These are phyloP conservation scores for Notarius lentiginosus DNA, from an alignment of 2,113 vertebrate species.

Conservation along the genomic window DNA sequence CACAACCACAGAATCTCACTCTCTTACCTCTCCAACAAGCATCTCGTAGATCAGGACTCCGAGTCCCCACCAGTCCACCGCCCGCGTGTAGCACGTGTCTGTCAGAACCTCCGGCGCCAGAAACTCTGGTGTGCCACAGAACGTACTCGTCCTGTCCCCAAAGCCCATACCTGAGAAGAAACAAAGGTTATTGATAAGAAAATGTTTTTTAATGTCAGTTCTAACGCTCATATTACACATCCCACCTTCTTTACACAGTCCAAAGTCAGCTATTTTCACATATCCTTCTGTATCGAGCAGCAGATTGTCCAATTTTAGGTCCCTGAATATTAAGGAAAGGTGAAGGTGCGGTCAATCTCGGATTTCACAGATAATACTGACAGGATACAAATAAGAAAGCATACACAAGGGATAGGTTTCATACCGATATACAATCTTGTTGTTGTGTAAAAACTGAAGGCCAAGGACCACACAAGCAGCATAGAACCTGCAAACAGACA, in stretches of 20 bases:
- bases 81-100: conserved; percentile 92
- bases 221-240: not conserved
- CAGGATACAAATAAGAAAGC: not conserved
- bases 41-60: conserved; percentile 98
- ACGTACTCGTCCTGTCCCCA: conserved; percentile 94
- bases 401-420: conserved; percentile 35
- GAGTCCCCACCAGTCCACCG: conserved; percentile 98
- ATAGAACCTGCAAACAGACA: conserved; percentile 77
- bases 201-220: not conserved
- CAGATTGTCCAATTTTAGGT: conserved; percentile 97
- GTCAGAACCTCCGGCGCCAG: conserved; percentile 96
- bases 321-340: conserved; percentile 69
- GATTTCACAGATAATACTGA: not conserved
- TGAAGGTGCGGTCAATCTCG: not conserved
- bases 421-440: conserved; percentile 98
- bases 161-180: conserved; percentile 89
- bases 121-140: conserved; percentile 98
- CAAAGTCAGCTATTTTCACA: conserved; percentile 99
- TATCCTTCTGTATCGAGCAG: conserved; percentile 94
- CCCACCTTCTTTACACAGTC: conserved; percentile 97
- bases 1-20: not conserved
- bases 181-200: not conserved
- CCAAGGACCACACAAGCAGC: conserved; percentile 96
- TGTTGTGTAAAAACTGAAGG: conserved; percentile 95
- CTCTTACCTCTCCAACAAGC: conserved; percentile 95